Evolutionary conservation across 2,888 invertebrate genomes (phyloP), one percentile per base, ranked within the genome.

Genomic region (Euclidia mi): DNA sequence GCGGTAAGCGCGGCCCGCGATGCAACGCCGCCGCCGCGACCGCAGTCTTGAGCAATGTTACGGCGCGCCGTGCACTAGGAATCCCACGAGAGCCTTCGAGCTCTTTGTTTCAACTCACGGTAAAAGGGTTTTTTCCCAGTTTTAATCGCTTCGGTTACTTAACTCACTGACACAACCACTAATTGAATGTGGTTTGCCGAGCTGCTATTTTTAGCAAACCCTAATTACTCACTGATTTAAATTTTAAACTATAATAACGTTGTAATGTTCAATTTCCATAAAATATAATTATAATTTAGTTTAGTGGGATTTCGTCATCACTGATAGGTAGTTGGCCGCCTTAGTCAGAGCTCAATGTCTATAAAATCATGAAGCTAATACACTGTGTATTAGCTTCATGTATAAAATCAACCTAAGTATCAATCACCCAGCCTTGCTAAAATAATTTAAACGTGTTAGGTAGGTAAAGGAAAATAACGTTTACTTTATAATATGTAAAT

Each of bases 1-100:
- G 48, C 50, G 31, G 31, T 56, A 41, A 48, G 68, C 63, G 53
- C 49, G 38, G 56, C 56, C 52, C 51, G 71, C 80, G 72, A 76
- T 76, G 80, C 82, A 84, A 82, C 73, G 50, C 81, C 75, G 87
- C 85, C 86, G 81, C 89, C 73, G 50, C 81, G 76, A 87, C 85
- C 86, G 81, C 89, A 82, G 76, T 77, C 84, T 87, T 89, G 79
- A 76, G 89, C 82, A 88, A 89, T 76, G n/a, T n/a, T n/a, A n/a
- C n/a, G n/a, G n/a, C n/a, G n/a, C n/a, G 71, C 69, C 66, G 64
- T 66, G 74, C 77, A 62, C 79, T 70, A 77, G 74, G 82, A 85
- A 85, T 85, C 84, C 78, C 79, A 78, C 79, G 78, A 84, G 73
- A 82, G 81, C 88, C 88, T 89, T 89, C 84, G 80, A 81, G 79